Base-by-base conservation (phyloP, 1,140 invertebrate species). In the Oedothorax gibbosus region DNA sequence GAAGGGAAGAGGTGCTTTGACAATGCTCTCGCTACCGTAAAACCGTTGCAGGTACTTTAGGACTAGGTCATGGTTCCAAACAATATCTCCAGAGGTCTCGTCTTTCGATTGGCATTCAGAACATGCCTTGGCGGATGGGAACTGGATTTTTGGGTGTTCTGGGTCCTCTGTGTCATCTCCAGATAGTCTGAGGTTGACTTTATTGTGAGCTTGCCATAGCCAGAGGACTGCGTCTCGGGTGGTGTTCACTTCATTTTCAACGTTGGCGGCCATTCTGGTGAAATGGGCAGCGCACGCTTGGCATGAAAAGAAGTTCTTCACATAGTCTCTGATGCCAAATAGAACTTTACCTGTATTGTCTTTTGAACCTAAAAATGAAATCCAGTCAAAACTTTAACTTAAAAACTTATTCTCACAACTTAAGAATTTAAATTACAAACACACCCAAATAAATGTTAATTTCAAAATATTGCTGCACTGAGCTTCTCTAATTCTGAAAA, bases 191-290 rank as follows among this genome's bases (percentile, higher is more conserved):
- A 94, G 91, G 88, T 99, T 99, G 0, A 97, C 97, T 90, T 94
- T 93, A 90, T 99, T 99, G 89, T 99, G 98, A 2, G 96, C 95
- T 77, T 92, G 92, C 98, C 98, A 99, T 4, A 99, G 90, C 97
- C 97, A 99, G 9, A 99, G 88, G 0, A 99, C 93, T 20, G 94
- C 92, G 68, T 96, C 95, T 72, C 95, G 92, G 84, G 92, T 91
- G 65, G 92, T 92, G 35, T 91, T 90, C 0, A 97, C 93, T 85
- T 94, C 92, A 86, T 92, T 92, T 77, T 95, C 91, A 87, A 94
- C 92, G 73, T 93, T 92, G 87, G 90, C 89, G 49, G 91, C 88
- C 95, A 97, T 97, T 86, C 92, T 89, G 84, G 94, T 90, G 89
- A 99, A 99, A 91, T 99, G 96, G 69, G 89, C 89, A 5, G 94